A percentile compares a stretch with the other conserved stretches of the same genome.
Evolutionary conservation across 2,888 invertebrate genomes (phyloP).

Genomic region (Tiliacea citrago): DNA sequence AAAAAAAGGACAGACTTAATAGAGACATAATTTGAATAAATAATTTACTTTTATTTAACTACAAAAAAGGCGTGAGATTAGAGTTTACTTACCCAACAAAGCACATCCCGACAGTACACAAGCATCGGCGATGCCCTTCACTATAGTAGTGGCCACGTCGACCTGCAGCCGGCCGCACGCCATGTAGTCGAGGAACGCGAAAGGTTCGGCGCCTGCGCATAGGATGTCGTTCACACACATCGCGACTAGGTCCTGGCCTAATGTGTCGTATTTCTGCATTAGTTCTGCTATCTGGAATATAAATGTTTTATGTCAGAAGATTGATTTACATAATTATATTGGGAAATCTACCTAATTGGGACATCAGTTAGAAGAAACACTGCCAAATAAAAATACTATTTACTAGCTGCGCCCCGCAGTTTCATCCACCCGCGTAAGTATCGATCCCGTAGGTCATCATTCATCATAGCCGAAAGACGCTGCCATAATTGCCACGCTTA

Average conservation of each 20-base stretch:
- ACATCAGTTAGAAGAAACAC: no score
- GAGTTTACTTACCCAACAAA: conserved; percentile 93
- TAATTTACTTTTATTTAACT: no score
- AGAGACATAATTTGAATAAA: no score
- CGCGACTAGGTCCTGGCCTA: conserved; percentile 98
- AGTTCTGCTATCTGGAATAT: conserved; percentile 94
- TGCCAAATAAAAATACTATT: no score
- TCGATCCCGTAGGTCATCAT: no score
- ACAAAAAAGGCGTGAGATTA: no score
- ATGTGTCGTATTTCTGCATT: conserved; percentile 94
- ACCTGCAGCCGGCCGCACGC: conserved; percentile 97
- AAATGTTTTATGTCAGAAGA: not conserved
- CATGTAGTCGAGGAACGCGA: conserved; percentile 99
- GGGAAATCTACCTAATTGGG: no score
- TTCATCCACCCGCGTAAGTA: no score
- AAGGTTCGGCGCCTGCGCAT: conserved; percentile 98
- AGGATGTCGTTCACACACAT: conserved; percentile 99
- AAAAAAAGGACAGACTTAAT: not conserved
- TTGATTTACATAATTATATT: not conserved
- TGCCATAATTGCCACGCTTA: no score
- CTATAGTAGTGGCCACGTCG: conserved; percentile 93
- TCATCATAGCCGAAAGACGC: no score
- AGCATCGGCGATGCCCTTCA: conserved; percentile 97
- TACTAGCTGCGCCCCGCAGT: no score
- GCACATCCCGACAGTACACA: conserved; percentile 97